Evolutionary conservation across 2,113 vertebrate species (phyloP), one percentile per base, ranked within the genome.

Genomic region (Castor canadensis): DNA sequence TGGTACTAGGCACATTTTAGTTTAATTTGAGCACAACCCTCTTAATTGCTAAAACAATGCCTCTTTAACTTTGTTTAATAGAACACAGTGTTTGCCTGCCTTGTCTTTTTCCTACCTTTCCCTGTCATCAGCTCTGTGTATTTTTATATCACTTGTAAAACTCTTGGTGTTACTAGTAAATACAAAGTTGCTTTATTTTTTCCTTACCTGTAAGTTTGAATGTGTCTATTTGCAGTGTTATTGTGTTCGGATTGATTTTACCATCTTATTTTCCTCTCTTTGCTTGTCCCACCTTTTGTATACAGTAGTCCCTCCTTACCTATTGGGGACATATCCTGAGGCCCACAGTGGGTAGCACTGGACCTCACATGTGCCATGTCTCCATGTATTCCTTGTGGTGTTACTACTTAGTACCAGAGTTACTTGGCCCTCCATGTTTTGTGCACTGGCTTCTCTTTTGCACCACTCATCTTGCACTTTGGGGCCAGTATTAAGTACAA

Each of bases 121-220:
- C 47, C 24, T 28, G 1, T 43, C 24, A 49, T 40, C n/a, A 85
- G 67, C 83, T 89, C 73, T 83, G 9, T 32, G 10, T 76, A 64
- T 86, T 77, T 84, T 83, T 58, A 45, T 72, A 69, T 95, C 12
- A 40, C 6, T 64, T 90, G 45, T 83, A 47, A 96, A 87, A 40
- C 52, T 54, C 11, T 56, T 82, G 40, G 32, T 73, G 54, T 77
- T 49, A 79, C 58, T 40, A 67, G 66, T 66, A 84, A 64, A 49
- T 60, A 47, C 15, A 32, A 58, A 79, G 32, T 58, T 60, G 62
- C 54, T 83, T 90, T 72, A 54, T 72, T 76, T 73, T 54, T 69
- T 87, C 62, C 40, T n/a, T 73, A 72, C 10, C 69, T 91, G 3
- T 76, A 77, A 58, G 5, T 67, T 73, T 87, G 62, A 40, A 38